Evolutionary conservation across 2,797 vertebrate species (phyloP).

Genomic region (Vipera ursinii): DNA sequence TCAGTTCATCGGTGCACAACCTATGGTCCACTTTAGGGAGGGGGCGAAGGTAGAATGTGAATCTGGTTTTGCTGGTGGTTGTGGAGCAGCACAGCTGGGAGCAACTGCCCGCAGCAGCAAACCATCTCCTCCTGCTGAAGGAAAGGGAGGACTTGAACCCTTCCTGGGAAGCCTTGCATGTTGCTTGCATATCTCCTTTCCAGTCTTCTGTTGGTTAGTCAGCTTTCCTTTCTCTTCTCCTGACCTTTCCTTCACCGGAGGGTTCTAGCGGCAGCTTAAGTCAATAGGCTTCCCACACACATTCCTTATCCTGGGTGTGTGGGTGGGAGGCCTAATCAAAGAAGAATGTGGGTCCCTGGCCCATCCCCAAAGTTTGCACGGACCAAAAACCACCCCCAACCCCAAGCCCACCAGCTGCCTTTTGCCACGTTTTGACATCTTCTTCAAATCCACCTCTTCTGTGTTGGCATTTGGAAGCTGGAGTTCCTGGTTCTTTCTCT

Average conservation of each 20-base stretch:
- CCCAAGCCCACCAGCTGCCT: not conserved
- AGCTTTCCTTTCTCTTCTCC: not conserved
- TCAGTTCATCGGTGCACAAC: not conserved
- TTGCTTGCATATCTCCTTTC: slow-evolving; percentile 69
- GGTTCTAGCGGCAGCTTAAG: slow-evolving; percentile 53
- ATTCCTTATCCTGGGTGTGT: slow-evolving; percentile 68
- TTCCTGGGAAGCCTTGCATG: slow-evolving; percentile 62
- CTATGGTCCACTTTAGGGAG: not conserved
- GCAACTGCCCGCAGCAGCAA: slow-evolving; percentile 34
- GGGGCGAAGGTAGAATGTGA: slow-evolving; percentile 12
- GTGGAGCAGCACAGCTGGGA: slow-evolving; percentile 26
- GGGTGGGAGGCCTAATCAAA: slow-evolving; percentile 68
- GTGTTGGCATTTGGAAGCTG: not conserved
- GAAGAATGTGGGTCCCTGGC: slow-evolving; percentile 61
- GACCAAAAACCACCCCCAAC: not conserved
- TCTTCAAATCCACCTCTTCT: not conserved
- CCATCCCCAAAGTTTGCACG: not conserved
- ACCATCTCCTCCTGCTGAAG: not conserved
- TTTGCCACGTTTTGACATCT: not conserved
- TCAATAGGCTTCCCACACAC: slow-evolving; percentile 75
- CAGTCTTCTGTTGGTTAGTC: slow-evolving; percentile 53
- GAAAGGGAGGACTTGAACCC: slow-evolving; percentile 12
- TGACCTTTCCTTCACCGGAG: slow-evolving; percentile 37
- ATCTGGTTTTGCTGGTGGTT: not conserved
- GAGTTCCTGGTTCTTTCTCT: not conserved